Evolutionary conservation across 2,797 vertebrate genomes (phyloP), one percentile per base, ranked within the genome.

Genomic region (Coilia nasus): DNA sequence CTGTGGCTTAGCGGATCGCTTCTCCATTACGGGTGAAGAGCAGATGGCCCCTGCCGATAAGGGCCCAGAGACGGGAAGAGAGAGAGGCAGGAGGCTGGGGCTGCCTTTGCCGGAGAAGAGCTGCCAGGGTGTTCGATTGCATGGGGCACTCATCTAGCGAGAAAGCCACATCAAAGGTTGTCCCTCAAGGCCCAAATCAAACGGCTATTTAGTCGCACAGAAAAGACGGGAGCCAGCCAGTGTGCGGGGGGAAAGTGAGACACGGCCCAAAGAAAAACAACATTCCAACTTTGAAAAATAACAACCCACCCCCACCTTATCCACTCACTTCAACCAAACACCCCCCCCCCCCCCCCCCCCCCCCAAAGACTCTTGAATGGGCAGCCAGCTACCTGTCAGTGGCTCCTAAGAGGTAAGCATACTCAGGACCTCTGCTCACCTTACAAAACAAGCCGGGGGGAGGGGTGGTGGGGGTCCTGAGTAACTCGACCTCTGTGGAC

Each of bases 41-140:
- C 92, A 95, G 93, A 95, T 94, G 93, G 93, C 90, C 80, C 67
- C 64, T 62, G 85, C 82, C 89, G 89, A 93, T 89, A 87, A 67
- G 83, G 85, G 50, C 50, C 89, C 83, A 89, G 88, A 35, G 67
- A 75, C 15, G 67, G 2, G 67, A 75, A 9, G 50, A 54, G 67
- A 31, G 50, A 54, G 67, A 31, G 67, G 28, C 87, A 90, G 91
- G 87, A 91, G 91, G 89, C 90, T 87, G 83, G 89, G 89, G 86
- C 86, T 88, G 50, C 14, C 9, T 89, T 92, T 86, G 89, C 78
- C 88, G 91, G 91, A 85, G 92, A 91, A 88, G 91, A 94, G 86
- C 88, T 88, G 86, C 87, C 84, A 54, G 50, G 92, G 91, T 91
- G 91, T 87, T 89, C 83, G 88, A 85, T 90, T 87, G 86, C 88